Evolutionary conservation across 2,888 invertebrate species (phyloP).

Genomic region (Coleophora flavipennella): DNA sequence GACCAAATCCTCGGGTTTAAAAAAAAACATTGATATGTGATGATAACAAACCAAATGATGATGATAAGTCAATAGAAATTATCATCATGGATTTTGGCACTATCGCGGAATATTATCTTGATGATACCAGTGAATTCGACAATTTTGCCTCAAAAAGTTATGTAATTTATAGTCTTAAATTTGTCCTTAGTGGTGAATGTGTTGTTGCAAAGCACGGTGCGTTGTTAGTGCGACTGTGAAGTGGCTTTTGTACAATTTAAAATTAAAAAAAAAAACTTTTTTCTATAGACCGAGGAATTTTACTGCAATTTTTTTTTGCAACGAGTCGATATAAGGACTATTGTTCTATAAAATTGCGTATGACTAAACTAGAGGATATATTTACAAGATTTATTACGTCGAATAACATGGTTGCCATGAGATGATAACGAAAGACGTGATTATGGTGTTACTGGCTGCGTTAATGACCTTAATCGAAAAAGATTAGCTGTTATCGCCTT

Average conservation of each 20-base stretch:
- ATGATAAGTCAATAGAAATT: too few species aligned
- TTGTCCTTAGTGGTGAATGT: too few species aligned
- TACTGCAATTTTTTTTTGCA: too few species aligned
- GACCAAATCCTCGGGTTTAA: slow-evolving; percentile 6
- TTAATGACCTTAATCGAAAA: background rate
- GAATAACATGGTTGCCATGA: background rate
- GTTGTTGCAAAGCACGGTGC: too few species aligned
- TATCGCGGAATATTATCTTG: slow-evolving; percentile 19
- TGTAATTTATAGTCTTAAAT: too few species aligned
- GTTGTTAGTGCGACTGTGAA: too few species aligned
- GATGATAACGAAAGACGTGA: background rate
- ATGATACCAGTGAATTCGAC: slow-evolving; percentile 38
- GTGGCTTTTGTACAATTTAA: too few species aligned
- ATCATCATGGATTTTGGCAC: background rate
- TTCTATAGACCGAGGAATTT: too few species aligned
- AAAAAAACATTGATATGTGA: slow-evolving; percentile 19
- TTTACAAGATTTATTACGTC: background rate
- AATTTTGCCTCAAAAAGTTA: slow-evolving; percentile 17
- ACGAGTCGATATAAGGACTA: background rate
- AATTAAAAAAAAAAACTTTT: too few species aligned
- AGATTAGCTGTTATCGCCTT: slow-evolving; percentile 3
- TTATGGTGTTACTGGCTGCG: too few species aligned
- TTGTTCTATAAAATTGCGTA: background rate
- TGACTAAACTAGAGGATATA: background rate
- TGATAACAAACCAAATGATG: slow-evolving; percentile 12